Conservation (phyloP, 2,888 invertebrate species). For the Adelphocoris suturalis region DNA sequence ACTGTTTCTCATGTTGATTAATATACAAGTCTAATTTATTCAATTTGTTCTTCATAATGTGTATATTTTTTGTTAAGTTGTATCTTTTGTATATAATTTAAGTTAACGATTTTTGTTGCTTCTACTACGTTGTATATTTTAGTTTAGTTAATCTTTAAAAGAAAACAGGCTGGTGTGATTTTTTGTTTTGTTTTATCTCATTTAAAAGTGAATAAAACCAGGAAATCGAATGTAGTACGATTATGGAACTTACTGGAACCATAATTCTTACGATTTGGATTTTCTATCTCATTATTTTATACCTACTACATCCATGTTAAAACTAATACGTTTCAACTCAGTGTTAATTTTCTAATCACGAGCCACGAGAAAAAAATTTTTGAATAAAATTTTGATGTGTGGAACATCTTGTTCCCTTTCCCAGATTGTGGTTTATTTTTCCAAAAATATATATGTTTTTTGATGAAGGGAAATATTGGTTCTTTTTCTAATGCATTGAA, state of each 20-base stretch:
- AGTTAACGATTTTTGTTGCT: constrained; percentile 9
- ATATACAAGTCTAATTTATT: not conserved
- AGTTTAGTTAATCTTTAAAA: not conserved
- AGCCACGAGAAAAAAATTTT: constrained; percentile 61
- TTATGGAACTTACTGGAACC: not conserved
- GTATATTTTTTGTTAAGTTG: constrained; percentile 13
- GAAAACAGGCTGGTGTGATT: constrained; percentile 18
- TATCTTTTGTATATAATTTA: not conserved
- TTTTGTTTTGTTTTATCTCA: not conserved
- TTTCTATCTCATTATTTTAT: not conserved
- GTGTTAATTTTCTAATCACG: constrained; percentile 25
- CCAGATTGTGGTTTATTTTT: constrained; percentile 71
- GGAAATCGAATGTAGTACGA: not conserved
- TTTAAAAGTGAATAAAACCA: not conserved
- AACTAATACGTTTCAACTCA: constrained; percentile 9
- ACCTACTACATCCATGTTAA: not conserved
- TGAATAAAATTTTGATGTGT: constrained; percentile 60
- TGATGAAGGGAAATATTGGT: constrained; percentile 62
- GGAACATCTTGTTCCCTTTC: constrained; percentile 48
- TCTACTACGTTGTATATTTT: constrained; percentile 1
- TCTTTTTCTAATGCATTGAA: constrained; percentile 73
- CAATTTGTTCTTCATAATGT: not conserved
- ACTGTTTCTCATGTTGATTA: not conserved
- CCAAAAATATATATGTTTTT: constrained; percentile 72
- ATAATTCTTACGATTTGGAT: not conserved